Conservation (phyloP, 1,140 invertebrate species). For the Vanessa atalanta region DNA sequence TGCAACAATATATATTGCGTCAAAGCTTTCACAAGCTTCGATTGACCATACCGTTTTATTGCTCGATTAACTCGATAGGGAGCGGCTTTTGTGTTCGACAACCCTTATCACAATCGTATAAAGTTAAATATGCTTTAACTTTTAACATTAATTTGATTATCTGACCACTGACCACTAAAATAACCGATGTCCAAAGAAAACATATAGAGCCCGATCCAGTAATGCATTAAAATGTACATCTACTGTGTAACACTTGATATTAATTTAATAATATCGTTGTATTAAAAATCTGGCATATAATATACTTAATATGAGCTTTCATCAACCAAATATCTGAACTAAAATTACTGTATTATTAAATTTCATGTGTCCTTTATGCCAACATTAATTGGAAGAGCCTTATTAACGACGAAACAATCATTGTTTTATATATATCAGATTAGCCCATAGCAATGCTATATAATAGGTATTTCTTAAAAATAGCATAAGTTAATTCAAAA, state of each 20-base stretch:
- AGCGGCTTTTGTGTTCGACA: neutral
- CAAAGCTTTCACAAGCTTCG: slow-evolving; percentile 1
- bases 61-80: slow-evolving; percentile 17
- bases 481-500: too few relatives aligned
- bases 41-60: slow-evolving; percentile 35
- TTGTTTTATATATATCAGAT: too few relatives aligned
- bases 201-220: neutral
- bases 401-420: too few relatives aligned
- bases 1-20: slow-evolving; percentile 11
- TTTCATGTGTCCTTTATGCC: too few relatives aligned
- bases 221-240: neutral
- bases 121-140: neutral
- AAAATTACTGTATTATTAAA: too few relatives aligned
- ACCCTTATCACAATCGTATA: slow-evolving; percentile 16
- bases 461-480: too few relatives aligned
- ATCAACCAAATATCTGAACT: too few relatives aligned
- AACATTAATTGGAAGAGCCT: too few relatives aligned
- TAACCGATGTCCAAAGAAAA: slow-evolving; percentile 9
- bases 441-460: too few relatives aligned
- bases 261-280: slow-evolving; percentile 7
- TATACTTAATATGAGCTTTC: neutral
- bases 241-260: neutral
- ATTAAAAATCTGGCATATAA: neutral
- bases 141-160: slow-evolving; percentile 11
- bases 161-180: slow-evolving; percentile 12